Evolutionary conservation across 2,797 vertebrate species (phyloP), one percentile per base, ranked within the genome.

Genomic region (Miichthys miiuy): DNA sequence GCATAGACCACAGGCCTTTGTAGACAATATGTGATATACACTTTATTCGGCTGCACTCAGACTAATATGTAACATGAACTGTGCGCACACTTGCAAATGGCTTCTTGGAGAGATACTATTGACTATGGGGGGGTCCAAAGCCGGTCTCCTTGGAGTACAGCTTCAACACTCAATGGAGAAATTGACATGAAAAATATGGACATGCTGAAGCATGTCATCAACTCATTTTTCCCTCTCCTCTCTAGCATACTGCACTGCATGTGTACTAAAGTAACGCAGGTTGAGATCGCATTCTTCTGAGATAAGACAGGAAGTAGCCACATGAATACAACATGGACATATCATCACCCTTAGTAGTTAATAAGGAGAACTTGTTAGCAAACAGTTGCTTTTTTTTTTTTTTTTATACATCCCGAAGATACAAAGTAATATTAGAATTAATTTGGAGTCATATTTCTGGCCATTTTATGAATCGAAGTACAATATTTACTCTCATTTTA

Each of bases 1-100:
- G 70, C 79, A 69, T 1, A 69, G 52, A 83, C 77, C 68, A 62
- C 69, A 83, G 57, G 41, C 64, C 66, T 67, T 23, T n/a, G 25
- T 25, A 38, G 69, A 66, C 25, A 12, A 51, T 34, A 41, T 44
- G 20, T 25, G 34, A 25, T 23, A 18, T 50, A 66, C 21, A 6
- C 42, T 60, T 80, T 17, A 58, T 25, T 41, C 23, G 21, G 25
- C 21, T 48, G 55, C 20, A 30, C 30, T 60, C 30, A 52, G 48
- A 68, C 41, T 54, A 34, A 58, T 56, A 54, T 72, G 51, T 55
- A 52, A 77, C 52, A 41, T 57, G 51, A 66, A 46, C 34, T 46
- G 47, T 68, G 58, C 2, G 18, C 54, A 54, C 17, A 30, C 17
- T 67, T 72, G 44, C 34, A 65, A 73, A 70, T 71, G 27, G 62